Base-by-base conservation (phyloP, 2,888 invertebrate species). In the Tetropium fuscum region DNA sequence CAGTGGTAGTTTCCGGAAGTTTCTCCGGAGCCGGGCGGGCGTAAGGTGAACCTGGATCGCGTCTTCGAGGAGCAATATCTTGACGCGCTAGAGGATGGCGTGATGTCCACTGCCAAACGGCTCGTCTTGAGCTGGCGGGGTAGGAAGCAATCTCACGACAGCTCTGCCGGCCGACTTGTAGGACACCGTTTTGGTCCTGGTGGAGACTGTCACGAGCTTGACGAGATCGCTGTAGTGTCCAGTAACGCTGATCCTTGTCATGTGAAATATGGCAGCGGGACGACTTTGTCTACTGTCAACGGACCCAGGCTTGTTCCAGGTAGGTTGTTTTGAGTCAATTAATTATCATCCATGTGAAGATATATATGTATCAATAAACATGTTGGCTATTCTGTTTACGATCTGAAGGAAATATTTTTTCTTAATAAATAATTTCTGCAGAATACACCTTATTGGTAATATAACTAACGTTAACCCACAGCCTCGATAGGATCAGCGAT, bases 151-250 rank as follows among this genome's bases (percentile, higher is more conserved):
- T 85, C 86, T 72, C 84, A 85, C 76, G 84, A 84, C 77, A 78
- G 79, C 74, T 83, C 84, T 68, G 74, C 75, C 56, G 80, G 80
- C 56, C 83, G 84, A 70, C 80, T 85, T 70, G 84, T 85, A 69
- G 83, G 84, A 49, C 61, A 74, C 71, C 44, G 73, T 64, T 66
- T 69, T 66, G 63, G 74, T 62, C 60, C 58, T 13, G 66, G 53
- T 75, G 73, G 49, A 80, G 79, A 77, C 62, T 76, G 76, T 60
- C 87, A 87, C 82, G 88, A 88, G 76, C 82, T 88, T 66, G 88
- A 88, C 73, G 88, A 89, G 81, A 89, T 90, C 74, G 87, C 90
- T 60, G 86, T 90, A 69, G 88, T 90, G 66, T 87, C 87, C 44
- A 81, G 82, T 64, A 85, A 84, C 72, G 85, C 84, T 38, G 84